Evolutionary conservation across 2,888 invertebrate genomes (phyloP).

Genomic region (Mamestra brassicae): DNA sequence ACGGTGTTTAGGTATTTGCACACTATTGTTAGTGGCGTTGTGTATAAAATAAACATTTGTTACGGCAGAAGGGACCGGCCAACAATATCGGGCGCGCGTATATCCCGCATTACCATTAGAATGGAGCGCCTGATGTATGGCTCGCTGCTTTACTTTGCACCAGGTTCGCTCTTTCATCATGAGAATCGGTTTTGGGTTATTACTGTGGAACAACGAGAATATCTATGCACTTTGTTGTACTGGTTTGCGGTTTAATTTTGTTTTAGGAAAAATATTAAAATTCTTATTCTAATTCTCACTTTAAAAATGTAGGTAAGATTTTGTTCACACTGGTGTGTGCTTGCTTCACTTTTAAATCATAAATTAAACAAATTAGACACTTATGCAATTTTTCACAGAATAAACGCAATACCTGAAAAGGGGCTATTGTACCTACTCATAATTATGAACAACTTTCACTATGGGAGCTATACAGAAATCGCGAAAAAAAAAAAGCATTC

Average conservation of each 20-base stretch:
- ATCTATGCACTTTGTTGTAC: conserved; percentile 49
- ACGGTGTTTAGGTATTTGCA: conserved; percentile 90
- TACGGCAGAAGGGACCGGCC: conserved; percentile 85
- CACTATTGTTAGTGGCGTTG: conserved; percentile 91
- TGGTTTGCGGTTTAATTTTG: conserved; percentile 24
- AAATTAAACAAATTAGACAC: background rate
- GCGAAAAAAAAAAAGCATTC: too few relatives aligned
- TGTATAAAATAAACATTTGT: conserved; percentile 91
- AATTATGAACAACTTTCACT: too few relatives aligned
- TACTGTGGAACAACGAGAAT: conserved; percentile 53
- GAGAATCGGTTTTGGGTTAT: conserved; percentile 61
- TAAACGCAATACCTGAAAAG: too few relatives aligned
- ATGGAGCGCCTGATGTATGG: conserved; percentile 89
- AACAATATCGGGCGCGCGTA: conserved; percentile 85
- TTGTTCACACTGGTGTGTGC: background rate
- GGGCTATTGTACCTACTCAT: too few relatives aligned
- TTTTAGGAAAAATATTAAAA: background rate
- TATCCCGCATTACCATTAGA: conserved; percentile 90
- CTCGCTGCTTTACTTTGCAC: conserved; percentile 69
- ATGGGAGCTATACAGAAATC: too few relatives aligned
- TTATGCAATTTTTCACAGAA: too few relatives aligned
- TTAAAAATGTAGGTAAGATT: background rate
- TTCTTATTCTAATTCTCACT: conserved; percentile 2
- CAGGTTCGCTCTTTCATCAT: conserved; percentile 66
- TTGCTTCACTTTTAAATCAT: background rate